phyloP scores from a whole-genome alignment of 2,113 vertebrate species.

The Stictonetta naevosa region DNA sequence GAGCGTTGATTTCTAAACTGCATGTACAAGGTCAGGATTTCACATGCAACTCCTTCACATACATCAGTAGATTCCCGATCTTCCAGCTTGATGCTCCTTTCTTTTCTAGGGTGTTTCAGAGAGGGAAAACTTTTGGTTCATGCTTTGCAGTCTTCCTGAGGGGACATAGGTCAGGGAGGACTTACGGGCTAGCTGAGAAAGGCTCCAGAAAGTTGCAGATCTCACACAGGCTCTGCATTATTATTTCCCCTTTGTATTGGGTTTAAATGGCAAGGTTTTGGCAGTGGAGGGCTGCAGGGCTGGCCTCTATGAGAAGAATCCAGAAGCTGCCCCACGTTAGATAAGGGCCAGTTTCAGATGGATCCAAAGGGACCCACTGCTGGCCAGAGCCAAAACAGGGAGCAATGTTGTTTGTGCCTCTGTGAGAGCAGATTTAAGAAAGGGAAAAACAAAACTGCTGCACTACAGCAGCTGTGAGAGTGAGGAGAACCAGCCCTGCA shows the following conservation, averaged over 20 bases:
- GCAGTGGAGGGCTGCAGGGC: no score
- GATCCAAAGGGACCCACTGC: no score
- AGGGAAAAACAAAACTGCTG: no score
- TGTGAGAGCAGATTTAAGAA: no score
- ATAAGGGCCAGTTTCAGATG: no score
- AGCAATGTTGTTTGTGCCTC: no score
- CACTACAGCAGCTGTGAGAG: no score
- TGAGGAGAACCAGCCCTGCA: no score
- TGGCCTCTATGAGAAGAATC: no score
- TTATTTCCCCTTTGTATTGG: not conserved
- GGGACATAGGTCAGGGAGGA: not conserved
- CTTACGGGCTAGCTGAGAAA: not conserved
- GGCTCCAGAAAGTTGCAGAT: not conserved
- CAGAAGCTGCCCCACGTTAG: no score
- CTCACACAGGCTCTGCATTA: not conserved
- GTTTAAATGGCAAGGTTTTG: no score
- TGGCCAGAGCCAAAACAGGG: no score
- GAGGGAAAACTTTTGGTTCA: not conserved
- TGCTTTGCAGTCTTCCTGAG: not conserved
- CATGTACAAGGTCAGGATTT: conserved; percentile 82
- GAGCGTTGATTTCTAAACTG: conserved; percentile 83
- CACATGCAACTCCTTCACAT: conserved; percentile 76
- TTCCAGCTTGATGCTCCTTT: not conserved
- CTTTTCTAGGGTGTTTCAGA: not conserved
- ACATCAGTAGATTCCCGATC: not conserved